Percentiles rank a stretch among this genome's conserved stretches.
phyloP scores from a whole-genome alignment of 2,888 invertebrate species.

The Agapostemon virescens region DNA sequence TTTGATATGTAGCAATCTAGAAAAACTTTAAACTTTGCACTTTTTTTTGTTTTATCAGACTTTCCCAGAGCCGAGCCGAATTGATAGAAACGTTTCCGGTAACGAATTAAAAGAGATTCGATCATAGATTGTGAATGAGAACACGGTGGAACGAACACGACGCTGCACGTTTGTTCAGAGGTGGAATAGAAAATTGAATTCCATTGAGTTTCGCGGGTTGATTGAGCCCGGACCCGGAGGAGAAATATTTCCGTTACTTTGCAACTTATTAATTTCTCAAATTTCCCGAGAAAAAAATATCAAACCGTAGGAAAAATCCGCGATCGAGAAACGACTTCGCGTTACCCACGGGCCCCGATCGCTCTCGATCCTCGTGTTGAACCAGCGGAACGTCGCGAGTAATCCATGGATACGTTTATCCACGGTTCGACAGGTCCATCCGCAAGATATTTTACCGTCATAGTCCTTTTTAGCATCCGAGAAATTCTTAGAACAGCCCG shows the following conservation, averaged over 20 bases:
- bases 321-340: conserved; percentile 52
- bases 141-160: not conserved
- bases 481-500: not conserved
- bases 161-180: not conserved
- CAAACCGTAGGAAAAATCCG: not conserved
- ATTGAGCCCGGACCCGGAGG: not conserved
- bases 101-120: conserved; percentile 6
- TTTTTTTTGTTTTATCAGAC: conserved; percentile 4
- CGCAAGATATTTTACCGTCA: conserved; percentile 48
- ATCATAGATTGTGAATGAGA: not conserved
- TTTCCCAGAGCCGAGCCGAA: not conserved
- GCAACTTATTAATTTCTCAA: not conserved
- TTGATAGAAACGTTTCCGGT: not conserved
- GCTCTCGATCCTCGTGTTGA: conserved; percentile 37
- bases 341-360: conserved; percentile 40
- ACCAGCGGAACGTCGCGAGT: conserved; percentile 28
- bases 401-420: conserved; percentile 45
- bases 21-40: not conserved
- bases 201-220: not conserved
- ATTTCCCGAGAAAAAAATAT: not conserved
- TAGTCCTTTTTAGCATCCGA: conserved; percentile 34
- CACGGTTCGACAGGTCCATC: conserved; percentile 45
- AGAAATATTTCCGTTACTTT: not conserved
- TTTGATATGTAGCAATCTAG: not conserved
- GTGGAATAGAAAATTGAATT: not conserved